phyloP scores from a whole-genome alignment of 2,113 vertebrate genomes.

The Cryptotis parvus region DNA sequence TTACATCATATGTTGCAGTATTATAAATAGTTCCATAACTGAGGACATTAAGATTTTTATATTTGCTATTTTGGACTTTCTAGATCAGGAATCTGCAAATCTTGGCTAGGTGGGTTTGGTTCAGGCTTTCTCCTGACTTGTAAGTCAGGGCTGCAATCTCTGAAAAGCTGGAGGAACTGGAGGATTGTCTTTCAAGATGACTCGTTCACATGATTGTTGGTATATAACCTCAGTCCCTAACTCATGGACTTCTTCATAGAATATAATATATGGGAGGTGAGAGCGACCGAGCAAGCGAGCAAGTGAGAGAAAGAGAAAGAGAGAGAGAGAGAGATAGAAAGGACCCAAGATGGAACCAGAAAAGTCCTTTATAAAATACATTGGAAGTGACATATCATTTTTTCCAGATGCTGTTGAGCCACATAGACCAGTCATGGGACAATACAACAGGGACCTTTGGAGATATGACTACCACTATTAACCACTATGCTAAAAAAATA shows the following conservation, averaged over 20 bases:
- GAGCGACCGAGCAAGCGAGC: background rate
- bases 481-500: slow-evolving; percentile 11
- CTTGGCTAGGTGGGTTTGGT: background rate
- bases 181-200: background rate
- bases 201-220: background rate
- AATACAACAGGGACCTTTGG: background rate
- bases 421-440: background rate
- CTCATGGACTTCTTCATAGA: background rate
- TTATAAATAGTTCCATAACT: background rate
- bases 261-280: background rate
- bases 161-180: background rate
- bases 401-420: background rate
- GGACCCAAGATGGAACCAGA: background rate
- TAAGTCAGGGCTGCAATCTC: background rate
- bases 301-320: background rate
- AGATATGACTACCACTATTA: background rate
- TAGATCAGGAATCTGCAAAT: background rate
- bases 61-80: slow-evolving; percentile 13
- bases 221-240: background rate
- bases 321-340: background rate
- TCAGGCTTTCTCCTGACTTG: background rate
- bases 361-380: slow-evolving; percentile 23
- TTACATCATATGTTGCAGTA: background rate
- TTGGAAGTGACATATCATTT: background rate
- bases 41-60: slow-evolving; percentile 7